A percentile compares a stretch with the other conserved stretches of the same genome.
Evolutionary conservation across 2,797 vertebrate genomes (phyloP).

Genomic region (Columba guinea): DNA sequence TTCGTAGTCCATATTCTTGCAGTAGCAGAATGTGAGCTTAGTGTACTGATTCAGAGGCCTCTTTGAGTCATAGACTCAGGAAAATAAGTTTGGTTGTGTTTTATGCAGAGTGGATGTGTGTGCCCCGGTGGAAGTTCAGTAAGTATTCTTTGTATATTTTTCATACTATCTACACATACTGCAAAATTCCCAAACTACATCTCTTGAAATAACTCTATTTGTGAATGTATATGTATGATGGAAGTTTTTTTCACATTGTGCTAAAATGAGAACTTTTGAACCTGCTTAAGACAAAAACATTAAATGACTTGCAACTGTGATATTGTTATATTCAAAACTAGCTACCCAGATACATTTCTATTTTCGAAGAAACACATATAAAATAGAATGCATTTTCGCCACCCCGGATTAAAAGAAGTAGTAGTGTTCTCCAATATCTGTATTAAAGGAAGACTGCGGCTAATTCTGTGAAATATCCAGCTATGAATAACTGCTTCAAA

Average conservation of each 20-base stretch:
- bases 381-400: not conserved
- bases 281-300: not conserved
- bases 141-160: constrained; percentile 38
- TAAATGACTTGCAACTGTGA: not conserved
- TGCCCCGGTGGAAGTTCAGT: constrained; percentile 54
- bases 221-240: not conserved
- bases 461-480: not conserved
- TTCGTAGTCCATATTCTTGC: not conserved
- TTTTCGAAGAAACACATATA: not conserved
- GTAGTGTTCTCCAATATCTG: not conserved
- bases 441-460: not conserved
- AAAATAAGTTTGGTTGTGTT: constrained; percentile 43
- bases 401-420: not conserved
- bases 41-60: not conserved
- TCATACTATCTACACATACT: not conserved
- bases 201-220: not conserved
- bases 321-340: not conserved
- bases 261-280: not conserved
- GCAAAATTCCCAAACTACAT: not conserved
- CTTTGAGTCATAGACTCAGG: not conserved
- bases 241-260: not conserved
- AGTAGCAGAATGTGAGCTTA: not conserved
- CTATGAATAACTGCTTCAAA: not conserved
- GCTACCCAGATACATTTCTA: not conserved
- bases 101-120: constrained; percentile 63